A percentile compares a stretch with the other conserved stretches of the same genome.
phyloP scores from a whole-genome alignment of 2,888 invertebrate genomes.

The Acrocyrtus sp. region DNA sequence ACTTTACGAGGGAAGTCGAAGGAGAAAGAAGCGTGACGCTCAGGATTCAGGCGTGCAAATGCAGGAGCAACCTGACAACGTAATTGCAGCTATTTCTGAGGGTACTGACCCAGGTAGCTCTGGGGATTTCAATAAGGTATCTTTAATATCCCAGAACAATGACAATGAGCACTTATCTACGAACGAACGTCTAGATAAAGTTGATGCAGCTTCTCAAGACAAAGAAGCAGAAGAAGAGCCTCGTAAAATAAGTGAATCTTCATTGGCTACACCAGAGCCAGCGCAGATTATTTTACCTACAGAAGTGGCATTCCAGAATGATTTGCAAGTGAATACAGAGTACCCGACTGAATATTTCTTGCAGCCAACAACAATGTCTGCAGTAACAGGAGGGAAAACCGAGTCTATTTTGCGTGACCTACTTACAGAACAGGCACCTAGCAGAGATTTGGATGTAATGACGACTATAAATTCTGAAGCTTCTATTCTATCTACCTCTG shows the following conservation, averaged over 20 bases:
- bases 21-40: not conserved
- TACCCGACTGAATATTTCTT: too few relatives aligned
- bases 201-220: not conserved
- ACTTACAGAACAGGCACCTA: too few relatives aligned
- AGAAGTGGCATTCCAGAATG: not conserved
- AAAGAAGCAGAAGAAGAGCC: not conserved
- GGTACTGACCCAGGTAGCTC: not conserved
- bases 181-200: not conserved
- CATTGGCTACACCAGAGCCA: not conserved
- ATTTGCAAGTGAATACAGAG: not conserved
- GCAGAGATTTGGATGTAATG: not conserved
- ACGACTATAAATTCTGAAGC: too few relatives aligned
- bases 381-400: too few relatives aligned
- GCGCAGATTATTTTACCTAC: not conserved
- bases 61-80: not conserved
- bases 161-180: not conserved
- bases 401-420: too few relatives aligned
- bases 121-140: not conserved
- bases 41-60: not conserved
- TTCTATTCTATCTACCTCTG: not conserved
- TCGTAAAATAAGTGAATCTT: not conserved
- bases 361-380: not conserved
- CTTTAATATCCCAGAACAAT: not conserved
- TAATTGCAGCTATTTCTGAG: not conserved
- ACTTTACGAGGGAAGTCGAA: not conserved